Percentiles rank a stretch among this genome's conserved stretches.
phyloP scores from a whole-genome alignment of 2,888 invertebrate genomes.

The Pogonocherus hispidulus region DNA sequence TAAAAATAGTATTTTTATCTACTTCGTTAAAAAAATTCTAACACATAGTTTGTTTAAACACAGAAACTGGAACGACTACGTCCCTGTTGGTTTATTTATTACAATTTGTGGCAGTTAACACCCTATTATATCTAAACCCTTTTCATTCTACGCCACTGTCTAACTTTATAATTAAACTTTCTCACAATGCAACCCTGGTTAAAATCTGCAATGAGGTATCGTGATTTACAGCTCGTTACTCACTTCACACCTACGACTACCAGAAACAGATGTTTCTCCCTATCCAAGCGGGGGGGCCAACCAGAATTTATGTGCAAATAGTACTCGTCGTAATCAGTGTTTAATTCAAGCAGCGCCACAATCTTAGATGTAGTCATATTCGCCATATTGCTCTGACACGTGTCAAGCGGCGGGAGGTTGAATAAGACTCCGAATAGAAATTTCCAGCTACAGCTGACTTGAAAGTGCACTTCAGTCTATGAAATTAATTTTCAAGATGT shows the following conservation, averaged over 20 bases:
- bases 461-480: not conserved
- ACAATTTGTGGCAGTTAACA: no score
- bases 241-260: not conserved
- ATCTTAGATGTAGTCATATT: conserved; percentile 41
- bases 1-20: no score
- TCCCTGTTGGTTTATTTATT: no score
- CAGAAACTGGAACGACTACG: no score
- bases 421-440: no score
- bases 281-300: conserved; percentile 25
- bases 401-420: no score
- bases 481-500: not conserved
- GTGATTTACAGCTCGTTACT: conserved; percentile 14
- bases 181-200: not conserved
- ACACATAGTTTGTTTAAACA: no score
- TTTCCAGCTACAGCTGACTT: not conserved
- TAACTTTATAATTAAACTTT: not conserved
- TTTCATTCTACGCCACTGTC: not conserved
- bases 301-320: conserved; percentile 43
- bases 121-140: no score
- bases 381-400: conserved; percentile 48
- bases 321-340: conserved; percentile 42
- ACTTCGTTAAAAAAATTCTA: no score
- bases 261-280: not conserved
- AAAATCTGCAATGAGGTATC: not conserved
- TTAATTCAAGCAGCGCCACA: conserved; percentile 44